Evolutionary conservation across 1,140 invertebrate species (phyloP).

Genomic region (Nasonia vitripennis): DNA sequence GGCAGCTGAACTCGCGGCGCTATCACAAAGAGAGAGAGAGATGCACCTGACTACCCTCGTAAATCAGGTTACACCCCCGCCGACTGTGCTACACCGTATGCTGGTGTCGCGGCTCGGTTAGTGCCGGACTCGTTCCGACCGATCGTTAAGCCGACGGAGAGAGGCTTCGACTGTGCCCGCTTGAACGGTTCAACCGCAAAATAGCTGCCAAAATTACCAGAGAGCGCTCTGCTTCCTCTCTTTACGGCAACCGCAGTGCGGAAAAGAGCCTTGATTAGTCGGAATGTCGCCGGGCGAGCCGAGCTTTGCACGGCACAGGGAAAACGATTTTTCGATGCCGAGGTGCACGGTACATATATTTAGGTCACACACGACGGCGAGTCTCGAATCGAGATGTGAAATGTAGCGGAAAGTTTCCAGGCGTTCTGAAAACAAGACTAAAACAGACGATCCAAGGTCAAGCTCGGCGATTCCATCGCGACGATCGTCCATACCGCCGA

Average conservation of each 20-base stretch:
- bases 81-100: not conserved
- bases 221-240: not conserved
- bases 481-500: too few relatives aligned
- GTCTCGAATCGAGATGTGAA: not conserved
- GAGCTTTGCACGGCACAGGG: too few relatives aligned
- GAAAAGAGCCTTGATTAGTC: not conserved
- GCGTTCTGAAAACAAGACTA: not conserved
- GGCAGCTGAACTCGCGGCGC: too few relatives aligned
- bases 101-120: slow-evolving; percentile 8
- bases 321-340: too few relatives aligned
- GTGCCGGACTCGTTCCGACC: not conserved
- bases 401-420: slow-evolving; percentile 3
- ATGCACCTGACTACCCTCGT: slow-evolving; percentile 2
- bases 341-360: too few relatives aligned
- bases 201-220: not conserved
- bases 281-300: not conserved
- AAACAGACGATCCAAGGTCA: slow-evolving; percentile 6
- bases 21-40: not conserved
- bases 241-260: not conserved
- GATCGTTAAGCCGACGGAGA: slow-evolving; percentile 1
- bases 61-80: slow-evolving; percentile 28
- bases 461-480: not conserved
- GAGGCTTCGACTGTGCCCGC: not conserved
- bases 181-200: not conserved
- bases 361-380: too few relatives aligned